Conservation (phyloP, 1,140 invertebrate genomes). For the Hypothenemus hampei region DNA sequence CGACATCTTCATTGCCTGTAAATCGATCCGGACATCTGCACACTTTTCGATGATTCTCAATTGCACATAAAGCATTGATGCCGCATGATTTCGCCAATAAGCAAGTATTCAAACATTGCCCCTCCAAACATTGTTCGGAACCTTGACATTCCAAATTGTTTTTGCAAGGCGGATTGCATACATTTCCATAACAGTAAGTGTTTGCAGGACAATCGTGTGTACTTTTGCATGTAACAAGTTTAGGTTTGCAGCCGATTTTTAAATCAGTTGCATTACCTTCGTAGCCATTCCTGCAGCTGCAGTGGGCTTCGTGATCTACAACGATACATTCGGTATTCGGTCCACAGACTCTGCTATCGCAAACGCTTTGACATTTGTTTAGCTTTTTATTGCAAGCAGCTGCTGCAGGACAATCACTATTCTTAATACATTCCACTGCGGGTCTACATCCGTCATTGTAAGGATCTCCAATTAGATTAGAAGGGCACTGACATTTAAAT, state of each 20-base stretch:
- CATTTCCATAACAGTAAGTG: constrained; percentile 75
- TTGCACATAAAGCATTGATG: constrained; percentile 78
- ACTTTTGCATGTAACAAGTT: constrained; percentile 63
- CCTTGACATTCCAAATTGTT: constrained; percentile 73
- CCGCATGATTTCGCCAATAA: constrained; percentile 71
- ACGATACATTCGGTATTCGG: constrained; percentile 76
- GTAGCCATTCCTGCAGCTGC: constrained; percentile 72
- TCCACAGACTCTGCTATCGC: constrained; percentile 69
- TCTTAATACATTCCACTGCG: constrained; percentile 69
- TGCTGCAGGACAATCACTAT: constrained; percentile 71
- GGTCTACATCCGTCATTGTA: constrained; percentile 72
- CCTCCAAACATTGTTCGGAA: constrained; percentile 72
- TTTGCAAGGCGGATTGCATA: constrained; percentile 76
- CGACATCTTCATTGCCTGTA: constrained; percentile 76
- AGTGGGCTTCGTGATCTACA: constrained; percentile 65
- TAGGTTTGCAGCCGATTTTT: constrained; percentile 69
- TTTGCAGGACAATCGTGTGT: constrained; percentile 69
- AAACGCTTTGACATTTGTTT: constrained; percentile 56
- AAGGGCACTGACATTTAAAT: constrained; percentile 74
- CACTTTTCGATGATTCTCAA: constrained; percentile 69
- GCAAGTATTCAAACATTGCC: constrained; percentile 83
- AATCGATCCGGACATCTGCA: constrained; percentile 81
- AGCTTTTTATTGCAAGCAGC: constrained; percentile 58
- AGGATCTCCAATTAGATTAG: constrained; percentile 74
- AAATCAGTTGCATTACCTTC: constrained; percentile 67